Evolutionary conservation across 2,113 vertebrate genomes (phyloP), one percentile per base, ranked within the genome.

Genomic region (Gracilinanus agilis): DNA sequence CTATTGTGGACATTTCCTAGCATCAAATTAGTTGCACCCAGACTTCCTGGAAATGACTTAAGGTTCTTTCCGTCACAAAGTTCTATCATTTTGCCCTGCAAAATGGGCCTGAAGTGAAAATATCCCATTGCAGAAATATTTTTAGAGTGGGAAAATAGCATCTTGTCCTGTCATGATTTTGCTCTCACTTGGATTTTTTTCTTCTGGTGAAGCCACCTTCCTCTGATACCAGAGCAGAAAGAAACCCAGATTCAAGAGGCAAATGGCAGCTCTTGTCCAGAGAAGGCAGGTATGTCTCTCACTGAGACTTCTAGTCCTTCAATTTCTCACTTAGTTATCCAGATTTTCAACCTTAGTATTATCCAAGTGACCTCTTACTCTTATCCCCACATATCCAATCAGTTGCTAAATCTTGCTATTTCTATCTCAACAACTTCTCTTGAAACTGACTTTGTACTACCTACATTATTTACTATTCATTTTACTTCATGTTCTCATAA

Each of bases 31-130:
- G 44, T 94, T 29, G 94, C 29, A 90, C 10, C 90, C 25, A 88
- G 54, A 91, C 91, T 92, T 92, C 93, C 49, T 96, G 92, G 92
- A 58, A 44, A 54, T 93, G 91, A 95, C 83, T 89, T 92, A 83
- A 83, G 67, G 34, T 83, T 25, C 61, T 83, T 83, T 83, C 16
- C n/a, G 40, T 9, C 67, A 16, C 67, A 40, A 83, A 40, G 6
- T 83, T 40, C 67, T 83, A 40, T 83, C n/a, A 40, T 75, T 75
- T 75, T 75, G 29, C 61, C 34, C 34, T n/a, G 61, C 61, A 75
- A n/a, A 40, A 83, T 83, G 67, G n/a, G 16, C 19, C 67, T 40
- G 34, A 83, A 83, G 67, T 83, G 19, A 3, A 83, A 83, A 83
- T 83, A 83, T 34, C n/a, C n/a, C 40, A 9, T 49, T 29, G 25